Evolutionary conservation across 2,888 invertebrate species (phyloP), one percentile per base, ranked within the genome.

Genomic region (Holacanthella duospinosa): DNA sequence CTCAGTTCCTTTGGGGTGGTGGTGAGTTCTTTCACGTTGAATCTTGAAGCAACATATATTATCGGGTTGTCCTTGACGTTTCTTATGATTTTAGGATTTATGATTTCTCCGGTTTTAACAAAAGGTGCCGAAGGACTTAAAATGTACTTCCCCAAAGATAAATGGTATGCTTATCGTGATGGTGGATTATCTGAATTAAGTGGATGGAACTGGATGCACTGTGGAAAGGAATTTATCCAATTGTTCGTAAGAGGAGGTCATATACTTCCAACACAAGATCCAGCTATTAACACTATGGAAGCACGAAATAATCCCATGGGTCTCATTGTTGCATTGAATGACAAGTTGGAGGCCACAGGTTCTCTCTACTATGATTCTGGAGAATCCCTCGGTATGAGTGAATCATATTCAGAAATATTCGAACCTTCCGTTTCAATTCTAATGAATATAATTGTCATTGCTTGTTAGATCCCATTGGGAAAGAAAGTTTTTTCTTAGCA

Each of bases 361-460:
- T 80, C 84, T 64, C 77, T 90, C 6, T 88, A 85, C 78, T 89
- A 87, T 87, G 89, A 90, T 75, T 88, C 89, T 72, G 89, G 89
- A 0, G 86, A 87, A 64, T 85, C 85, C 61, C 77, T 86, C 68
- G 84, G 87, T 86, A 61, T 43, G 58, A 55, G 9, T 36, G 6
- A 16, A 36, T 16, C 36, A n/a, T 36, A 9, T 36, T 36, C 36
- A 36, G 16, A 36, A 6, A 36, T 36, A n/a, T n/a, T n/a, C n/a
- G 36, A 36, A 36, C 36, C 16, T 36, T 36, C 16, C 36, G 16
- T 36, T 36, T 36, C 36, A 9, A 36, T 19, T 21, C 24, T 9
- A n/a, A n/a, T n/a, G n/a, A n/a, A n/a, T n/a, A n/a, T n/a, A n/a
- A n/a, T n/a, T n/a, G n/a, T n/a, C n/a, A n/a, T n/a, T n/a, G n/a